phyloP scores from a whole-genome alignment of 2,113 vertebrate species.

The Tympanuchus pallidicinctus region DNA sequence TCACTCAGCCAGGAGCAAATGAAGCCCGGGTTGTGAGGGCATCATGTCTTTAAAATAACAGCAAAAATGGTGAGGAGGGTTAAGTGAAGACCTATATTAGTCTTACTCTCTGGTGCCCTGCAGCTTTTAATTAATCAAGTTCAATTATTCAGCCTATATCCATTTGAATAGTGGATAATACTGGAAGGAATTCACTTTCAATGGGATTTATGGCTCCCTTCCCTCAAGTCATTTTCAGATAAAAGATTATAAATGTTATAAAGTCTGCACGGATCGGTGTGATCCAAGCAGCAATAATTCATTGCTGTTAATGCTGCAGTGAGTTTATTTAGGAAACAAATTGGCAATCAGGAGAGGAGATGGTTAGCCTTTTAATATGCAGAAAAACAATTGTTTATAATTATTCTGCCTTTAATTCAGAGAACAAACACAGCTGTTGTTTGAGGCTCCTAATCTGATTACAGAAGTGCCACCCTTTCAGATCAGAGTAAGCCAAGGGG shows the following conservation, averaged over 20 bases:
- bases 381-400: constrained; percentile 74
- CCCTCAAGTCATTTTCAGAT: constrained; percentile 61
- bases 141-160: constrained; percentile 52
- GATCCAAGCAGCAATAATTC: constrained; percentile 48
- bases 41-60: background rate
- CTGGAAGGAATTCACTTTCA: constrained; percentile 68
- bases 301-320: constrained; percentile 27
- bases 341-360: constrained; percentile 50
- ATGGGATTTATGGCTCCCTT: constrained; percentile 41
- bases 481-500: background rate
- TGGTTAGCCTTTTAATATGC: constrained; percentile 71
- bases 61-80: background rate
- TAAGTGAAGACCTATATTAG: constrained; percentile 4
- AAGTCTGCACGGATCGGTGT: constrained; percentile 19
- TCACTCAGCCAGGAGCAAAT: background rate
- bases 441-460: constrained; percentile 73
- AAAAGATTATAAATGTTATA: constrained; percentile 67
- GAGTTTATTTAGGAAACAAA: constrained; percentile 63
- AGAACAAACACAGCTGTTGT: constrained; percentile 80
- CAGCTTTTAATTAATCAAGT: constrained; percentile 47
- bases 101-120: background rate
- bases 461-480: constrained; percentile 57
- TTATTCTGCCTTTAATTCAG: constrained; percentile 73
- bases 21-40: background rate
- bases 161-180: constrained; percentile 70